Conservation (phyloP, 2,888 invertebrate genomes). For the Drosophila kambysellisi region DNA sequence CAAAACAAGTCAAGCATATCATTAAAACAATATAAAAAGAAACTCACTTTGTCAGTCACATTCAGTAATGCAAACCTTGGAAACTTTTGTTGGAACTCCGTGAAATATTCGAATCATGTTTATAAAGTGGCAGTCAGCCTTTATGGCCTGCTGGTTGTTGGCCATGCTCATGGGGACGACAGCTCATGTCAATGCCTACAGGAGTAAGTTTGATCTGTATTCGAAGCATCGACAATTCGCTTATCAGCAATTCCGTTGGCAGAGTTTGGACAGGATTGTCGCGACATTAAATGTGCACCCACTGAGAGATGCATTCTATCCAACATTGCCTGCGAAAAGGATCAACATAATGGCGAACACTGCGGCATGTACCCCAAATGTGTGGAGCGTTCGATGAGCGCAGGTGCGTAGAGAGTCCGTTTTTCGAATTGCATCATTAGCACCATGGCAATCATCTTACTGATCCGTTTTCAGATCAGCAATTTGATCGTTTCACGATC, state of each 20-base stretch:
- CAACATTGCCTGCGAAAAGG: constrained; percentile 38
- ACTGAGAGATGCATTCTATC: constrained; percentile 44
- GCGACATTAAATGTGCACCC: constrained; percentile 46
- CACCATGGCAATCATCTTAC: constrained; percentile 24
- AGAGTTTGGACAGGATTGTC: constrained; percentile 57
- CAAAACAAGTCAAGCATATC: constrained; percentile 39
- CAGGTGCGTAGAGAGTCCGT: constrained; percentile 39
- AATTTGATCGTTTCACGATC: constrained; percentile 47
- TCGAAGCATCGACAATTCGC: neutral
- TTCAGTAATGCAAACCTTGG: constrained; percentile 23
- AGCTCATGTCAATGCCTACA: constrained; percentile 43
- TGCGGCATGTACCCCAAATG: constrained; percentile 62
- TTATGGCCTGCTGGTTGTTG: constrained; percentile 21
- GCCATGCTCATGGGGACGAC: constrained; percentile 11
- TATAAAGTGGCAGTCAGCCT: constrained; percentile 11
- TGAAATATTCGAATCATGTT: constrained; percentile 24
- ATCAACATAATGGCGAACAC: constrained; percentile 41
- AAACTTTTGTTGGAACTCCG: neutral
- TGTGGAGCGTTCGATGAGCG: constrained; percentile 14
- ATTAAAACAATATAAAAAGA: constrained; percentile 36
- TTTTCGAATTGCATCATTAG: neutral
- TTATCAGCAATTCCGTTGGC: neutral
- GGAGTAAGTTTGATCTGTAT: constrained; percentile 38
- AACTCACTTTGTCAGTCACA: neutral
- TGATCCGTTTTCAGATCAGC: constrained; percentile 69